Percentiles rank a stretch among this genome's conserved stretches.
phyloP scores from a whole-genome alignment of 2,888 invertebrate species.

The Pterostichus madidus region DNA sequence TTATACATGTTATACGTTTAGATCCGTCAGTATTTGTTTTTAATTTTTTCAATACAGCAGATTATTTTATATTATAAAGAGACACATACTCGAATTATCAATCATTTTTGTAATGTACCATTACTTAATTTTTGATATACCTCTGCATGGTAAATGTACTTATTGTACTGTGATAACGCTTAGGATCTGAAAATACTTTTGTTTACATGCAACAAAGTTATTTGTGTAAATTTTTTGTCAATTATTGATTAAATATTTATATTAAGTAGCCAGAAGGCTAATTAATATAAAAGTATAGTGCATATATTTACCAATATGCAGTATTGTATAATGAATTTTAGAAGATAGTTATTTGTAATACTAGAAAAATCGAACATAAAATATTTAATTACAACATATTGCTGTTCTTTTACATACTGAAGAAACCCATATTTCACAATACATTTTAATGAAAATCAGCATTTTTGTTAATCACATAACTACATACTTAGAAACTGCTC shows the following conservation, averaged over 20 bases:
- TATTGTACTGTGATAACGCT: conserved; percentile 64
- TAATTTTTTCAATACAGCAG: conserved; percentile 35
- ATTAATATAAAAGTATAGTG: conserved; percentile 41
- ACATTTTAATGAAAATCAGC: conserved; percentile 21
- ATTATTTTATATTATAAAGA: conserved; percentile 28
- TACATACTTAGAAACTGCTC: conserved; percentile 9
- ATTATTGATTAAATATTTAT: conserved; percentile 22
- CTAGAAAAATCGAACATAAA: conserved; percentile 55
- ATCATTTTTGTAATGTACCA: conserved; percentile 55
- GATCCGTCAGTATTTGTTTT: conserved; percentile 55
- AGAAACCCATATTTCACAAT: conserved; percentile 27
- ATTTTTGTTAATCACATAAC: conserved; percentile 11
- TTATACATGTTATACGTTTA: conserved; percentile 61
- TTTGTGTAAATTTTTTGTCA: conserved; percentile 37
- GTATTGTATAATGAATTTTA: conserved; percentile 57
- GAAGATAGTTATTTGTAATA: conserved; percentile 51
- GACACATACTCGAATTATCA: conserved; percentile 18
- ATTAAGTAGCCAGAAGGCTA: conserved; percentile 16
- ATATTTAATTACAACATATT: conserved; percentile 56
- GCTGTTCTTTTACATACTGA: conserved; percentile 9
- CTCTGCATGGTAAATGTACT: conserved; percentile 63
- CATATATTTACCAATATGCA: conserved; percentile 63
- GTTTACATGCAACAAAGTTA: conserved; percentile 15
- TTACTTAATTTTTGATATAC: conserved; percentile 58
- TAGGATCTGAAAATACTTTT: conserved; percentile 58